Evolutionary conservation across 2,113 vertebrate genomes (phyloP).

Genomic region (Tamias sibiricus): DNA sequence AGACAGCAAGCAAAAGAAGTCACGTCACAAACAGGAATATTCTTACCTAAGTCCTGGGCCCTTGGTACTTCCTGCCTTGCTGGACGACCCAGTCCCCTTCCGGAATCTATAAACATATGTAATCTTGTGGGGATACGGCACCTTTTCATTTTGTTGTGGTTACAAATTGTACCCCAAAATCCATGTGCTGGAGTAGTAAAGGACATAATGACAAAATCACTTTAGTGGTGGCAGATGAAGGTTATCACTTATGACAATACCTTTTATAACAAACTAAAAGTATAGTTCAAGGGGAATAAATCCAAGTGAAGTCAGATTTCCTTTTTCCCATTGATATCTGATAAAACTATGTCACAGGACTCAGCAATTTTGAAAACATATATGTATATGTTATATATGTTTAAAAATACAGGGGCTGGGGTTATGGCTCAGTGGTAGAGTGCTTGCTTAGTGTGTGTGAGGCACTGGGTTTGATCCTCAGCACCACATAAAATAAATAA

Average conservation of each 20-base stretch:
- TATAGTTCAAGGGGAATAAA: conserved; percentile 50
- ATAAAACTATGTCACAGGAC: not conserved
- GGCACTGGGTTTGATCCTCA: no score
- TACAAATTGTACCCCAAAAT: conserved; percentile 71
- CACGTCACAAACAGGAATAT: conserved; percentile 59
- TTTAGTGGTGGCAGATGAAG: not conserved
- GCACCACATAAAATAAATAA: no score
- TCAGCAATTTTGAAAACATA: not conserved
- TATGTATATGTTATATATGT: no score
- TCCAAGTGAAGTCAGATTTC: not conserved
- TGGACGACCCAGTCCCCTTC: conserved; percentile 76
- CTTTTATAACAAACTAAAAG: not conserved
- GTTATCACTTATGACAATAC: not conserved
- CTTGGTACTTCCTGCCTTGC: conserved; percentile 72
- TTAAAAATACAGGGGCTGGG: no score
- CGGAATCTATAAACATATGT: conserved; percentile 79
- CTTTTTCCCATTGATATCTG: not conserved
- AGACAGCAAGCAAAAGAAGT: conserved; percentile 66
- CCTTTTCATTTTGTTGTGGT: conserved; percentile 74
- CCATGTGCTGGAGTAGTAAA: conserved; percentile 74
- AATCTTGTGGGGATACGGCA: conserved; percentile 68
- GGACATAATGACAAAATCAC: conserved; percentile 74
- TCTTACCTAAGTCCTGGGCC: conserved; percentile 76
- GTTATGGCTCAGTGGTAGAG: no score
- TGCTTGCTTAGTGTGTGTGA: no score